Evolutionary conservation across 2,888 invertebrate genomes (phyloP), one percentile per base, ranked within the genome.

Genomic region (Pheosia tremula): DNA sequence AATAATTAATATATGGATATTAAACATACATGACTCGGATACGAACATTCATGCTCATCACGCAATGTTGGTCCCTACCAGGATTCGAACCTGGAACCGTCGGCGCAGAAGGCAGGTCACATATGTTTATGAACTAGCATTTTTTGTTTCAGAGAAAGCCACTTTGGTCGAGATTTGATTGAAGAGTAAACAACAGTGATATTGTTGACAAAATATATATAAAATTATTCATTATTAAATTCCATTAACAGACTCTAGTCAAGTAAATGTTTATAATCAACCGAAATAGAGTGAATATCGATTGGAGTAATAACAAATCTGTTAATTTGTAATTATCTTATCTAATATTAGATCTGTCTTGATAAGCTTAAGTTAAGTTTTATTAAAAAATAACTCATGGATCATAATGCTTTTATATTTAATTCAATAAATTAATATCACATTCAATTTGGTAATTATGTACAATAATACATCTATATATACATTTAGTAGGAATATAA

Each of bases 61-160:
- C 24, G 24, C 24, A 24, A 24, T 24, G 24, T 24, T 24, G 24
- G 24, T 24, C 24, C 24, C 24, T 24, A 24, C 24, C 1, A 24
- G 24, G 24, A 24, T 24, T 24, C 24, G 24, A 24, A 24, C 24
- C 24, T 24, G 2, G 2, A 24, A 24, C 24, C 24, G 24, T 24
- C 24, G 24, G 24, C 24, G 24, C 24, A 24, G 24, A 1, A 24
- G 9, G 8, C 43, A 7, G 8, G n/a, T 50, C 24, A 50, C 24
- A 3, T 3, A 24, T 50, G 52, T 52, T 24, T 52, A 24, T 24
- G 24, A 24, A 24, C 24, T 24, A 24, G 24, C 2, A 24, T 24
- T 43, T 7, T 43, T 53, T 38, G n/a, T 39, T 86, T 5, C 85
- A 87, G 87, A 54, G 87, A 86, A 68, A 83, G 79, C 58, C 80